Evolutionary conservation across 2,888 invertebrate species (phyloP).

Genomic region (Tipula lateralis): DNA sequence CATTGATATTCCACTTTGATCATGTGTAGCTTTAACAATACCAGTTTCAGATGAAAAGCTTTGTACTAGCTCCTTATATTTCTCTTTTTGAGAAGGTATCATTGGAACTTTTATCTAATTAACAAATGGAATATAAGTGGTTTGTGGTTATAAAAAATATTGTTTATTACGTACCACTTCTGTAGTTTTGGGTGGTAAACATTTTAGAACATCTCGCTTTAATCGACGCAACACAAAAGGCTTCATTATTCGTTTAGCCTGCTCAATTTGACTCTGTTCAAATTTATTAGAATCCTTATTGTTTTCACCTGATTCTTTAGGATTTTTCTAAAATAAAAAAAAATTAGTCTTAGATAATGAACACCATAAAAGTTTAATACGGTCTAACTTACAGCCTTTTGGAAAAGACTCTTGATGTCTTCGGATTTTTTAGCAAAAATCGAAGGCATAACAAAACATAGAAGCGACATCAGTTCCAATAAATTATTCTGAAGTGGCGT

Average conservation of each 20-base stretch:
- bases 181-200: slow-evolving; percentile 79
- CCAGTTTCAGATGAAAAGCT: slow-evolving; percentile 61
- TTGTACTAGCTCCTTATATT: slow-evolving; percentile 71
- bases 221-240: slow-evolving; percentile 88
- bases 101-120: slow-evolving; percentile 56
- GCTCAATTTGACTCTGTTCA: slow-evolving; percentile 82
- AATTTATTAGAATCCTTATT: slow-evolving; percentile 67
- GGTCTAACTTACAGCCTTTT: slow-evolving; percentile 53
- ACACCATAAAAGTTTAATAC: not conserved
- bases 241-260: slow-evolving; percentile 93
- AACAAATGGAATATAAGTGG: not conserved
- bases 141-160: not conserved
- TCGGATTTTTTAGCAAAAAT: slow-evolving; percentile 85
- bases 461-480: slow-evolving; percentile 88
- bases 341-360: not conserved
- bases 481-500: slow-evolving; percentile 96
- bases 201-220: slow-evolving; percentile 78
- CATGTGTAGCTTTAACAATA: slow-evolving; percentile 54
- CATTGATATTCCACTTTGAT: slow-evolving; percentile 67
- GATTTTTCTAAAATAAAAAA: not conserved
- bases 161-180: slow-evolving; percentile 56
- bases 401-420: slow-evolving; percentile 81
- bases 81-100: slow-evolving; percentile 64
- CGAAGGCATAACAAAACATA: slow-evolving; percentile 95
- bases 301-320: not conserved